These are phyloP conservation scores for Phyllotreta striolata DNA, from an alignment of 2,888 invertebrate genomes.

Conservation along the genomic window DNA sequence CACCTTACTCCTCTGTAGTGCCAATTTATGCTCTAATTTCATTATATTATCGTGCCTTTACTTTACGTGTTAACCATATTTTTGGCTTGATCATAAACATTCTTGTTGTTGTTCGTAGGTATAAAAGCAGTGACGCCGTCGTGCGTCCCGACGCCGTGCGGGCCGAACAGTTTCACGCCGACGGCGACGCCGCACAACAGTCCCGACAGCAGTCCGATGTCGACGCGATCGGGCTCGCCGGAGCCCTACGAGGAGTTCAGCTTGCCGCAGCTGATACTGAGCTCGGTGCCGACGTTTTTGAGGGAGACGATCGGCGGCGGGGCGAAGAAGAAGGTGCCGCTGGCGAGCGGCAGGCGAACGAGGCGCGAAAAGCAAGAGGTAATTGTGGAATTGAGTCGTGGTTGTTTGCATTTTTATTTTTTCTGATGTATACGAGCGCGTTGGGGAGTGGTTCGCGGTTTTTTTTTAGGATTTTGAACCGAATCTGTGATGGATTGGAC, in stretches of 20 bases:
- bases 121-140: slow-evolving; percentile 78
- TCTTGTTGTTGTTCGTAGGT: slow-evolving; percentile 56
- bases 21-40: no score
- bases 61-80: no score
- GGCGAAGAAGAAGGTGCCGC: slow-evolving; percentile 53
- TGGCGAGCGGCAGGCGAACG: slow-evolving; percentile 36
- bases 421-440: slow-evolving; percentile 13
- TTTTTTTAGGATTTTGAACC: neutral
- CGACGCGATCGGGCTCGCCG: slow-evolving; percentile 66
- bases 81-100: no score
- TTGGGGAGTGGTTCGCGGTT: no score
- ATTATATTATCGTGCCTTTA: no score
- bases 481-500: no score
- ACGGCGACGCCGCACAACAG: slow-evolving; percentile 91
- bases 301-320: slow-evolving; percentile 69
- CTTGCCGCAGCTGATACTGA: slow-evolving; percentile 66
- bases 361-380: slow-evolving; percentile 48
- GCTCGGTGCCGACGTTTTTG: slow-evolving; percentile 72
- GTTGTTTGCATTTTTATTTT: slow-evolving; percentile 32
- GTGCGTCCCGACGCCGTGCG: slow-evolving; percentile 70
- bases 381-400: slow-evolving; percentile 33
- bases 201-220: slow-evolving; percentile 73
- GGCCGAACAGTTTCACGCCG: slow-evolving; percentile 73
- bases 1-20: no score
- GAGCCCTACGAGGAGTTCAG: slow-evolving; percentile 59